phyloP scores from a whole-genome alignment of 2,888 invertebrate species.

The Limenitis camilla region DNA sequence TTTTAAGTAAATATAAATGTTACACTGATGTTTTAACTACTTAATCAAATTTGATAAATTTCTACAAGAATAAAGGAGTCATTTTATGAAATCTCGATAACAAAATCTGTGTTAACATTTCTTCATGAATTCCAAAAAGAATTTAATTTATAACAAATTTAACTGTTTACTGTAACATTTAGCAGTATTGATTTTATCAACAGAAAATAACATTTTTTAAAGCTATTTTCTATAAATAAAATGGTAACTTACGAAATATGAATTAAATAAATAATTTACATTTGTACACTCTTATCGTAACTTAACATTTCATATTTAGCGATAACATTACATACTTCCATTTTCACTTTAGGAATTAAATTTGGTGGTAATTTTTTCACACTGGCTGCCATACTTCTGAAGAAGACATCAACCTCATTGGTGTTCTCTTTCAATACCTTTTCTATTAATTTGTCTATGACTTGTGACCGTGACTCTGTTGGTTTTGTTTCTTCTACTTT shows the following conservation, averaged over 20 bases:
- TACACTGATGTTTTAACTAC: too few species aligned
- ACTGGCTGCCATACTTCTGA: slow-evolving; percentile 67
- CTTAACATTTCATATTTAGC: slow-evolving; percentile 71
- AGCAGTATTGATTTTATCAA: too few species aligned
- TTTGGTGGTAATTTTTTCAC: slow-evolving; percentile 67
- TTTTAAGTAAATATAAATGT: too few species aligned
- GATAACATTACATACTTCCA: slow-evolving; percentile 70
- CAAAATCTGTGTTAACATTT: too few species aligned
- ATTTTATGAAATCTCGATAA: too few species aligned
- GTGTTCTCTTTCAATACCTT: slow-evolving; percentile 63
- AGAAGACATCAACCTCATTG: slow-evolving; percentile 68
- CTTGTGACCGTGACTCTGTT: slow-evolving; percentile 49
- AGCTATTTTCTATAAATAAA: too few species aligned
- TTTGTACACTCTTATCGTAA: slow-evolving; percentile 48
- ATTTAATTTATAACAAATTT: too few species aligned
- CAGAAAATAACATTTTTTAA: too few species aligned
- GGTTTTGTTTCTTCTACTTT: slow-evolving; percentile 53
- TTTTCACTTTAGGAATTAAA: slow-evolving; percentile 67
- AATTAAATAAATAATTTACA: slow-evolving; percentile 3
- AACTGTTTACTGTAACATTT: too few species aligned
- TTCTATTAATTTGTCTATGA: slow-evolving; percentile 61
- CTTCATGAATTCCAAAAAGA: too few species aligned
- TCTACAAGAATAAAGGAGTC: too few species aligned
- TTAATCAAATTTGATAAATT: too few species aligned
- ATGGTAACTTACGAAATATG: not conserved